Conservation (phyloP, 2,113 vertebrate genomes). For the Madoqua kirkii region DNA sequence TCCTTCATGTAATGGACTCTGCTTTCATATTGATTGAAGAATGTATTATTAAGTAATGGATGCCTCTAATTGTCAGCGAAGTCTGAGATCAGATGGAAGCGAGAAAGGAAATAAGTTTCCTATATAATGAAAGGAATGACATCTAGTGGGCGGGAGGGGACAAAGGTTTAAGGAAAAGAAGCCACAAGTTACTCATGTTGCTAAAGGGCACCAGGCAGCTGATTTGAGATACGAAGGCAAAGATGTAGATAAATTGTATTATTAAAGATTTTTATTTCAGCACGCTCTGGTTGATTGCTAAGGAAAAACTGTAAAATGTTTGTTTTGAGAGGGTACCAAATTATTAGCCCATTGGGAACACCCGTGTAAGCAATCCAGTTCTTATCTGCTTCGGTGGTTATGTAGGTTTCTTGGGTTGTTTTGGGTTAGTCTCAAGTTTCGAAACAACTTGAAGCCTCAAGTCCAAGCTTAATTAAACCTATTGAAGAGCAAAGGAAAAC, state of each 20-base stretch:
- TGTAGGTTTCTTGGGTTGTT: background rate
- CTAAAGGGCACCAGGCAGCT: background rate
- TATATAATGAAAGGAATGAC: background rate
- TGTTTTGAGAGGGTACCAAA: background rate
- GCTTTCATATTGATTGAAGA: background rate
- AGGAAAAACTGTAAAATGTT: background rate
- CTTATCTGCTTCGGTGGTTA: background rate
- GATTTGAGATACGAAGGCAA: rapidly evolving
- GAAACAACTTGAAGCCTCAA: background rate
- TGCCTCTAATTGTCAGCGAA: background rate
- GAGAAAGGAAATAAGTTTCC: background rate
- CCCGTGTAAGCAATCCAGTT: background rate
- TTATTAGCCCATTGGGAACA: background rate
- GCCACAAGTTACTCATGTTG: background rate
- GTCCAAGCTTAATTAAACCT: conserved; percentile 54
- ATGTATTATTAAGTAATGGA: no score
- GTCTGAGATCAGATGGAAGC: background rate
- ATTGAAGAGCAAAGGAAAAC: conserved; percentile 61
- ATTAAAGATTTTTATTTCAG: background rate
- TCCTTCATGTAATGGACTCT: background rate
- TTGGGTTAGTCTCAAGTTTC: conserved; percentile 24
- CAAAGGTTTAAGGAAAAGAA: background rate
- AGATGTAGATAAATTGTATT: background rate
- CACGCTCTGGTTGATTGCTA: background rate
- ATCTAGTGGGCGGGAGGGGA: background rate